phyloP scores from a whole-genome alignment of 92 coral and sea anemone genomes.

The Porites evermanni region DNA sequence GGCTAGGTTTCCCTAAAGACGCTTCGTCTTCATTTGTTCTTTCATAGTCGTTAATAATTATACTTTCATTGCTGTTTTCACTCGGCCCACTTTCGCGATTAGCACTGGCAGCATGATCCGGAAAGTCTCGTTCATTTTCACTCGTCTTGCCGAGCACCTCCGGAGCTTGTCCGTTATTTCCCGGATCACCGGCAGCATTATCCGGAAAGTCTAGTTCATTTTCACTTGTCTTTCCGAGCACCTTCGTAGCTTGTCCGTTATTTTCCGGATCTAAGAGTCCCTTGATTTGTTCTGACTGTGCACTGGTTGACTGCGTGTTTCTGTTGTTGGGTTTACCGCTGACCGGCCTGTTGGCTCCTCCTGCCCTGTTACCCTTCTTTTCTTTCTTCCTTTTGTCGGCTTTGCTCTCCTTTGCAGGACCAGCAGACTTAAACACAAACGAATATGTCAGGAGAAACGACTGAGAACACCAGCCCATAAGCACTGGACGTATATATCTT shows the following conservation, averaged over 20 bases:
- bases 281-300: background rate
- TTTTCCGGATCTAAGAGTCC: background rate
- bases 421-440: slow-evolving; percentile 79
- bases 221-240: background rate
- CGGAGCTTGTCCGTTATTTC: background rate
- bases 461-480: too few relatives aligned
- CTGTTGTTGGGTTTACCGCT: slow-evolving; percentile 51
- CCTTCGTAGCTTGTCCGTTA: background rate
- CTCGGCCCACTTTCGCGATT: background rate
- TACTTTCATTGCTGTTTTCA: background rate
- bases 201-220: background rate
- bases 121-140: background rate
- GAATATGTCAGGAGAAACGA: background rate
- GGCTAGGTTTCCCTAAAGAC: background rate
- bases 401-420: slow-evolving; percentile 92
- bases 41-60: background rate
- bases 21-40: background rate
- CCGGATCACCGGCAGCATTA: background rate
- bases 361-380: slow-evolving; percentile 62
- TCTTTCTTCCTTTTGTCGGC: slow-evolving; percentile 82
- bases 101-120: background rate
- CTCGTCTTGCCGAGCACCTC: background rate
- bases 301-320: slow-evolving; percentile 4
- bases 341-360: slow-evolving; percentile 64
- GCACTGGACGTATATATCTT: too few relatives aligned